These are phyloP conservation scores for Panagrolaimus sp. DNA, from an alignment of 1,140 invertebrate genomes.

Conservation along the genomic window DNA sequence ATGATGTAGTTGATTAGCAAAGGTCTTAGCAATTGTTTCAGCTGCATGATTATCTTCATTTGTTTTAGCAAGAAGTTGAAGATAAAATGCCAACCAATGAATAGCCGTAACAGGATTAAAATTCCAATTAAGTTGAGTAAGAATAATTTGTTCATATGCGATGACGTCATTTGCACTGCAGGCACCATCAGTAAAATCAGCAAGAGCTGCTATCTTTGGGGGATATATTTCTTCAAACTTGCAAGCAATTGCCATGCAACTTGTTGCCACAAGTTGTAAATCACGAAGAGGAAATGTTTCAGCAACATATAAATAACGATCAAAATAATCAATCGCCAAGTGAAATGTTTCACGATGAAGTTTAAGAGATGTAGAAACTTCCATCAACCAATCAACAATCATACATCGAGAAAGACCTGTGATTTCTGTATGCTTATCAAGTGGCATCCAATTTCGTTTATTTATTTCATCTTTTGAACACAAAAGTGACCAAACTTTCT, in stretches of 20 bases:
- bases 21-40: too few relatives aligned
- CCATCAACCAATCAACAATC: constrained; percentile 92
- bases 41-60: background rate
- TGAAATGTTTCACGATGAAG: constrained; percentile 93
- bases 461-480: constrained; percentile 73
- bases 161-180: constrained; percentile 83
- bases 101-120: constrained; percentile 82
- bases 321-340: constrained; percentile 86
- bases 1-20: constrained; percentile 15
- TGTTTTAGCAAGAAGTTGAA: constrained; percentile 70
- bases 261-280: constrained; percentile 85
- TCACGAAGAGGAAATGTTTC: constrained; percentile 71
- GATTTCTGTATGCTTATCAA: constrained; percentile 74
- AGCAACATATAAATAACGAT: constrained; percentile 69
- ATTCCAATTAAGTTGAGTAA: constrained; percentile 78
- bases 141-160: constrained; percentile 77
- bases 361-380: constrained; percentile 92
- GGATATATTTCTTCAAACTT: constrained; percentile 99
- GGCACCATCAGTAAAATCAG: constrained; percentile 93
- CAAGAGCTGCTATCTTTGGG: constrained; percentile 87
- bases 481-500: constrained; percentile 75
- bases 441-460: constrained; percentile 71
- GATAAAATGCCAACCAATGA: constrained; percentile 83
- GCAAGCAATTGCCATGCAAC: constrained; percentile 87
- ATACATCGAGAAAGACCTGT: constrained; percentile 87